phyloP scores from a whole-genome alignment of 2,888 invertebrate genomes.

The Eilema caniola region DNA sequence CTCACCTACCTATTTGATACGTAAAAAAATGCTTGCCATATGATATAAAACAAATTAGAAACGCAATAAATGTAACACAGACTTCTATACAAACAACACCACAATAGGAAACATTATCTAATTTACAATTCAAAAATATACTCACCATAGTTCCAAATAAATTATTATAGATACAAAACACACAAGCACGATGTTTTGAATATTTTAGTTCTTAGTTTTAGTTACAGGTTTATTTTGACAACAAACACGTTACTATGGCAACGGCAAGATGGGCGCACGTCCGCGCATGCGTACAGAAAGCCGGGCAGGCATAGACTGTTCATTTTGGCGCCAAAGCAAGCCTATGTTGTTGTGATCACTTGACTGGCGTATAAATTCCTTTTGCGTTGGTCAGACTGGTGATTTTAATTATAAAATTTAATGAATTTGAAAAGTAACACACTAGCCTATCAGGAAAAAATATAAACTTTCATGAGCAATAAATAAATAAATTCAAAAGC shows the following conservation, averaged over 20 bases:
- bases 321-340: slow-evolving; percentile 76
- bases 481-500: too few species aligned
- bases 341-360: slow-evolving; percentile 23
- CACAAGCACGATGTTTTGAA: slow-evolving; percentile 20
- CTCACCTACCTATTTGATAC: not conserved
- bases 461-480: too few species aligned
- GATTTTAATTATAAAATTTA: too few species aligned
- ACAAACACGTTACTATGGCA: slow-evolving; percentile 74
- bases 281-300: slow-evolving; percentile 70
- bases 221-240: slow-evolving; percentile 62
- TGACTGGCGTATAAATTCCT: slow-evolving; percentile 54
- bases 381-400: slow-evolving; percentile 54
- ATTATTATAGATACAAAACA: not conserved
- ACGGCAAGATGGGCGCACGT: slow-evolving; percentile 68
- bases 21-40: slow-evolving; percentile 20
- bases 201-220: too few species aligned
- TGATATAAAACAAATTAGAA: slow-evolving; percentile 27
- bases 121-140: not conserved
- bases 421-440: too few species aligned
- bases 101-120: slow-evolving; percentile 8
- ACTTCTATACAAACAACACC: slow-evolving; percentile 32
- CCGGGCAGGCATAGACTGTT: slow-evolving; percentile 68
- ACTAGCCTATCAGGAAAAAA: too few species aligned
- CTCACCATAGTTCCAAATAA: slow-evolving; percentile 23
- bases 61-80: slow-evolving; percentile 35